phyloP scores from a whole-genome alignment of 2,113 vertebrate species.

The Malurus elegans region DNA sequence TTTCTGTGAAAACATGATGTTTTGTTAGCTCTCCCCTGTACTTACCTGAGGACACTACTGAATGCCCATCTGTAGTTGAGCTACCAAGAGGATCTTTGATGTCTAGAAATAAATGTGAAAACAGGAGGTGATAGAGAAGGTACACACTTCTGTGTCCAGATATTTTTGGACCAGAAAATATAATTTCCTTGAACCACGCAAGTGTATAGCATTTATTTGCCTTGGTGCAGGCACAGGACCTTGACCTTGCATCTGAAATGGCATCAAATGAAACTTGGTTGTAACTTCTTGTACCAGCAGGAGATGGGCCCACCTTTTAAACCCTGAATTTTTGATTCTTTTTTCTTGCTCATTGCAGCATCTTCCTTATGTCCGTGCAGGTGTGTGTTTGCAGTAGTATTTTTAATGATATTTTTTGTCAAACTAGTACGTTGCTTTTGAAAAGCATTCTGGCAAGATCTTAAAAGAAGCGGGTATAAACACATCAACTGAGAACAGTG shows the following conservation, averaged over 20 bases:
- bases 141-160: neutral
- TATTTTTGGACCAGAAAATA: neutral
- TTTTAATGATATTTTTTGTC: neutral
- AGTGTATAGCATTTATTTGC: neutral
- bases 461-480: neutral
- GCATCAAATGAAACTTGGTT: neutral
- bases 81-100: neutral
- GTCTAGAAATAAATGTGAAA: neutral
- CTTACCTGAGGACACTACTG: neutral
- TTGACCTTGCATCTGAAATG: neutral
- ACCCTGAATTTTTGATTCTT: neutral
- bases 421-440: neutral
- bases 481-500: neutral
- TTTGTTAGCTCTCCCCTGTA: neutral
- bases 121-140: neutral
- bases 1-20: neutral
- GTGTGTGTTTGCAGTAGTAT: neutral
- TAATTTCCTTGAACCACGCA: neutral
- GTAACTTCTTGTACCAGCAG: neutral
- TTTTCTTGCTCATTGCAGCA: neutral
- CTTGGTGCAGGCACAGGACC: neutral
- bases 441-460: neutral
- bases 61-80: neutral
- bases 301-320: neutral
- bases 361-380: neutral